These are phyloP conservation scores for Ibidorhyncha struthersii DNA, from an alignment of 2,113 vertebrate species.

Conservation along the genomic window DNA sequence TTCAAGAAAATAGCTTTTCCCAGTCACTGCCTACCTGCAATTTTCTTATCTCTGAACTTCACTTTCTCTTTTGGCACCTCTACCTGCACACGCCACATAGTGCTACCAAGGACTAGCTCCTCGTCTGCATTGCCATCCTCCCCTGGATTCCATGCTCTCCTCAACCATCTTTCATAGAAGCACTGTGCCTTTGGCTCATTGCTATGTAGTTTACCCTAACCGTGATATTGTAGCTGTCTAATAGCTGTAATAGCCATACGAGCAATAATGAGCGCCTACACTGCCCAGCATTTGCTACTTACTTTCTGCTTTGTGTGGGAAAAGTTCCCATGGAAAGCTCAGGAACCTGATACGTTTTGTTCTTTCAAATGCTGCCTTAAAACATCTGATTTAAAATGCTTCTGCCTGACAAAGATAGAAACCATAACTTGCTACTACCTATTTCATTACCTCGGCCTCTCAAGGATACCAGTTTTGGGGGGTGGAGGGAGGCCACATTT, in stretches of 20 bases:
- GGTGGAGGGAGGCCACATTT: not conserved
- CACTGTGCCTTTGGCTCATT: not conserved
- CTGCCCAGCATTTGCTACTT: not conserved
- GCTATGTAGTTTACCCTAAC: not conserved
- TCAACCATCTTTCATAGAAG: not conserved
- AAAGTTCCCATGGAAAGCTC: not conserved
- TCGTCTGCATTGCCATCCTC: not conserved
- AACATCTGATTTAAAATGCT: not conserved
- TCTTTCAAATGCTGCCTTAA: not conserved
- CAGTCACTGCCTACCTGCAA: not conserved
- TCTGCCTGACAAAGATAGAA: not conserved
- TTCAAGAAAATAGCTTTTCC: not conserved
- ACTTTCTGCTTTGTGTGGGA: not conserved
- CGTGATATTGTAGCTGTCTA: not conserved
- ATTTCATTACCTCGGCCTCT: not conserved
- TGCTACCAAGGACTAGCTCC: not conserved
- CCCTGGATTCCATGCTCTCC: not conserved
- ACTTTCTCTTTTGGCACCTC: not conserved
- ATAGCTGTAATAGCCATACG: not conserved
- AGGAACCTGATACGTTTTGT: not conserved
- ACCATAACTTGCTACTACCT: not conserved
- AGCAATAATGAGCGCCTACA: rapidly evolving
- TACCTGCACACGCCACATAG: not conserved
- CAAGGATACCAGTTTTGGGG: not conserved
- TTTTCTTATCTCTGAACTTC: not conserved